Percentiles rank a stretch among this genome's conserved stretches.
These are phyloP conservation scores for Erythrocercus mccallii DNA, from an alignment of 2,113 vertebrate species.

Conservation along the genomic window DNA sequence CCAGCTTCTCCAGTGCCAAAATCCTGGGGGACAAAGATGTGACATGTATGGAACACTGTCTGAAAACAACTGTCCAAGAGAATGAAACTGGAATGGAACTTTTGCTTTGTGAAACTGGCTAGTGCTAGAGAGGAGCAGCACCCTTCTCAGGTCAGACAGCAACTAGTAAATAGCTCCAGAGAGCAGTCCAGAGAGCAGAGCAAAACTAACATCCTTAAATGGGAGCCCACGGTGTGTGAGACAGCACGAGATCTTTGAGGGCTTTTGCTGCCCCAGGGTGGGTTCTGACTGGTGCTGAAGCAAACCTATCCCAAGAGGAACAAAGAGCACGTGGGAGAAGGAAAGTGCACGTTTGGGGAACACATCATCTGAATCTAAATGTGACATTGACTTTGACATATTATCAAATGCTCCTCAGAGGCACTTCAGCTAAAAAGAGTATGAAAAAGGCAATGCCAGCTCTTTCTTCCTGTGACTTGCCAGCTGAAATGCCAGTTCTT, in stretches of 20 bases:
- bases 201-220: background rate
- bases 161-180: background rate
- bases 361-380: background rate
- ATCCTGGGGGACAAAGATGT: slow-evolving; percentile 75
- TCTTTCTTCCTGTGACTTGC: slow-evolving; percentile 17
- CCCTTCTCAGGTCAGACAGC: background rate
- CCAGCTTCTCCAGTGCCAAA: slow-evolving; percentile 95
- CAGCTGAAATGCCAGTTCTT: slow-evolving; percentile 44
- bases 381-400: background rate
- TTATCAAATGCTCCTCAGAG: background rate
- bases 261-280: background rate
- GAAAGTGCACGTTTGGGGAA: background rate
- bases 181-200: background rate
- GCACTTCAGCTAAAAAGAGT: background rate
- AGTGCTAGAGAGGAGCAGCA: background rate
- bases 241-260: fast-evolving
- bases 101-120: background rate
- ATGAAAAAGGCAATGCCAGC: background rate
- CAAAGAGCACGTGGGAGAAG: background rate
- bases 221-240: background rate
- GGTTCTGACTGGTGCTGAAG: background rate
- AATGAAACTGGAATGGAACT: background rate
- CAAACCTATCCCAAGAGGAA: background rate
- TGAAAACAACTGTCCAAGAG: background rate
- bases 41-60: background rate